Base-by-base conservation (phyloP, 2,797 vertebrate genomes). In the Danio jaintianensis region DNA sequence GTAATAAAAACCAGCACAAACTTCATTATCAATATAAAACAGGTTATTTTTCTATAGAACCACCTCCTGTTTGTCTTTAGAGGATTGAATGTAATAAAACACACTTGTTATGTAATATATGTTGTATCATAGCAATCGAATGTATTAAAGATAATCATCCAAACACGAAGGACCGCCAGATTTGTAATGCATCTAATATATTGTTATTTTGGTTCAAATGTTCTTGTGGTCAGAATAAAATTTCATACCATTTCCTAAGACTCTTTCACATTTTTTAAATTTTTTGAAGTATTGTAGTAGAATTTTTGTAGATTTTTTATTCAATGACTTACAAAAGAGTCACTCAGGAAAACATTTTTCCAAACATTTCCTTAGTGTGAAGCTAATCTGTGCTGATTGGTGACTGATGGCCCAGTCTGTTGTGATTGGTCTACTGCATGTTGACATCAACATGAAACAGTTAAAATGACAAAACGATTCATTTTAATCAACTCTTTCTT, bases 81-180 rank as follows among this genome's bases (percentile, higher is more conserved):
- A 58, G 22, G 15, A 61, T 16, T n/a, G 18, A 61, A 61, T 70
- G 45, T 61, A 69, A 42, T 29, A 59, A 47, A 16, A 48, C 12
- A 48, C 12, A 18, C n/a, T 40, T 78, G 45, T 59, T 52, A 22
- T 64, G 13, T 75, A 15, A 43, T 53, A 15, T 64, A 16, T 64
- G 69, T 43, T 43, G 52, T 45, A 48, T 50, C 29, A 43, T 43
- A 36, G 5, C 64, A 73, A 59, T 13, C 42, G 40, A 55, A 83
- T 79, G 59, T 82, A 66, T 66, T 71, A 52, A 48, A 62, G 47
- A 67, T 55, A 20, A 45, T 6, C 48, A 74, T 67, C 36, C 13
- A 72, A 8, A 58, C 45, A 15, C 72, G 15, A 43, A 42, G 6
- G 42, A 16, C 3, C 11, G 36, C 22, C 13, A 22, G 6, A 40